phyloP scores from a whole-genome alignment of 2,888 invertebrate species.

The Gymnocheta viridis region DNA sequence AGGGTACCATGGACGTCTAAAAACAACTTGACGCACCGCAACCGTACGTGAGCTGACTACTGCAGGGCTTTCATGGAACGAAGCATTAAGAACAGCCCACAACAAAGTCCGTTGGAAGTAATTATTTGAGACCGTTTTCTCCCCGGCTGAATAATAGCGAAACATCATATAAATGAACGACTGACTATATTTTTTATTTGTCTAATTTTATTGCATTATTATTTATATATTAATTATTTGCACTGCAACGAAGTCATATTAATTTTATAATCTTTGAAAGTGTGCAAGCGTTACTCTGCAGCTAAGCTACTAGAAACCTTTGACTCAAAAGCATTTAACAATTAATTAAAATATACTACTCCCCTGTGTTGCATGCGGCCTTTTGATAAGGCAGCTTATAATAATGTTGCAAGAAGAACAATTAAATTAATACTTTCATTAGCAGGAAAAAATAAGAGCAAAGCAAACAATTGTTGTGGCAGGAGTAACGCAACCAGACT shows the following conservation, averaged over 20 bases:
- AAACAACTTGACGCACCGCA: too few species aligned
- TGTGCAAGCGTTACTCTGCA: not conserved
- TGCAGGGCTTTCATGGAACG: too few species aligned
- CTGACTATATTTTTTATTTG: not conserved
- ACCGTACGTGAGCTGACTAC: too few species aligned
- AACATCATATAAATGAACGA: too few species aligned
- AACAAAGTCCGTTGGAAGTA: too few species aligned
- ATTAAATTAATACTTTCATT: slow-evolving; percentile 25
- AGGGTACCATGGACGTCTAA: too few species aligned
- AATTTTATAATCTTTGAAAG: slow-evolving; percentile 16
- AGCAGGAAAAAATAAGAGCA: not conserved
- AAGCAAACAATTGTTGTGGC: too few species aligned
- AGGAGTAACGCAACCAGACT: not conserved
- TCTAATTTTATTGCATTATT: not conserved
- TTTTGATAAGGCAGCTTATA: not conserved
- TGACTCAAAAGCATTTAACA: slow-evolving; percentile 46
- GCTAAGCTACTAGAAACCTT: not conserved
- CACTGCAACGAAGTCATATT: not conserved
- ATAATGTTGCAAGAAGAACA: not conserved
- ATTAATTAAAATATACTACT: slow-evolving; percentile 43
- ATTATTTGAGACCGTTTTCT: too few species aligned
- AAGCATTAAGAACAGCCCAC: too few species aligned
- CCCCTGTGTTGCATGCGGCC: not conserved
- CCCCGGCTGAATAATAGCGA: too few species aligned
- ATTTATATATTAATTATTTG: not conserved